phyloP scores from a whole-genome alignment of 2,888 invertebrate species.

The Tuberolachnus salignus region DNA sequence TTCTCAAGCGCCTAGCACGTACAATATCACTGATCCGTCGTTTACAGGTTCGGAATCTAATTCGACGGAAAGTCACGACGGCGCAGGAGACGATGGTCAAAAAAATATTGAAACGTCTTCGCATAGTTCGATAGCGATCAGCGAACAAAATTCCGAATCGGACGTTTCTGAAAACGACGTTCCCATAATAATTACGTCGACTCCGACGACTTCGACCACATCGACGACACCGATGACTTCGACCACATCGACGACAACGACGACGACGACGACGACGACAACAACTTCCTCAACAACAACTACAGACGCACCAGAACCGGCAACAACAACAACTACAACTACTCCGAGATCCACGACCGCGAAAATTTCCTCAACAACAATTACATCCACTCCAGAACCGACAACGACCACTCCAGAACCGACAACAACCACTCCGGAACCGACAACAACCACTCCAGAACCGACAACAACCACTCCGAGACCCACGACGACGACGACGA shows the following conservation, averaged over 20 bases:
- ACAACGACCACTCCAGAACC: not conserved
- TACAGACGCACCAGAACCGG: too few species aligned
- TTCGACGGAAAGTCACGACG: conserved; percentile 27
- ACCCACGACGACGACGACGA: not conserved
- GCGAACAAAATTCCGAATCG: conserved; percentile 23
- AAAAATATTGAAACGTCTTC: conserved; percentile 26
- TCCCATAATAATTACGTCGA: not conserved
- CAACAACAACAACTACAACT: not conserved
- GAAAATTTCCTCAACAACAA: not conserved
- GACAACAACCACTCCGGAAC: conserved; percentile 8
- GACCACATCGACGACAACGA: not conserved
- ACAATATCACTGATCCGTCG: not conserved
- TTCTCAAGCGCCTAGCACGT: conserved; percentile 15
- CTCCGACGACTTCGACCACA: not conserved
- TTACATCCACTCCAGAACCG: not conserved
- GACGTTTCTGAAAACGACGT: conserved; percentile 54
- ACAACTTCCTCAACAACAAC: not conserved
- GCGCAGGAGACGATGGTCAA: conserved; percentile 17
- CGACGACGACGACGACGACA: not conserved
- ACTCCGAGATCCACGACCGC: not conserved
- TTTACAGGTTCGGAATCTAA: conserved; percentile 20
- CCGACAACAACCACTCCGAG: not conserved
- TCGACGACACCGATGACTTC: not conserved
- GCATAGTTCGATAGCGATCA: not conserved
- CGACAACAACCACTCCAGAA: not conserved